Percentiles rank a stretch among this genome's conserved stretches.
These are phyloP conservation scores for Slavum lentiscoides DNA, from an alignment of 2,888 invertebrate genomes.

Conservation along the genomic window DNA sequence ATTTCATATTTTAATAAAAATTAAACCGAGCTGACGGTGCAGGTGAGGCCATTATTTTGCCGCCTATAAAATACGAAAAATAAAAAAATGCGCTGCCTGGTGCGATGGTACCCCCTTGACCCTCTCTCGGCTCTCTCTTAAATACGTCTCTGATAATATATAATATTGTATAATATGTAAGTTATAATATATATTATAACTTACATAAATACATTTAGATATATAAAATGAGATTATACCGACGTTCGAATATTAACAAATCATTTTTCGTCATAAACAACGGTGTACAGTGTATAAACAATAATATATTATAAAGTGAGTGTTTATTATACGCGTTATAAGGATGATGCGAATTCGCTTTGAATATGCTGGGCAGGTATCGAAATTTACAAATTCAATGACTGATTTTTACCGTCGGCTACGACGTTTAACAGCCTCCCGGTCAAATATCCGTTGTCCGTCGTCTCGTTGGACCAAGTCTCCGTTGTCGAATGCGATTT, in stretches of 20 bases:
- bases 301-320: slow-evolving; percentile 16
- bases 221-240: slow-evolving; percentile 21
- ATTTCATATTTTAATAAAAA: too few species aligned
- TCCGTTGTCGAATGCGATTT: slow-evolving; percentile 41
- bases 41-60: too few species aligned
- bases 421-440: slow-evolving; percentile 41
- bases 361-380: too few species aligned
- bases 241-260: slow-evolving; percentile 27
- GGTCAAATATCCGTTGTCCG: slow-evolving; percentile 41
- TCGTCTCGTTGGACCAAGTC: slow-evolving; percentile 34
- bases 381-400: slow-evolving; percentile 40
- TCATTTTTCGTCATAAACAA: slow-evolving; percentile 7
- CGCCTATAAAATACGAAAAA: too few species aligned
- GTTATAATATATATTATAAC: too few species aligned
- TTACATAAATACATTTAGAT: too few species aligned
- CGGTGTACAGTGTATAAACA: slow-evolving; percentile 34
- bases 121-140: too few species aligned
- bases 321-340: not conserved
- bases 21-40: too few species aligned
- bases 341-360: not conserved
- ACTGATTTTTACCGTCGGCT: slow-evolving; percentile 42
- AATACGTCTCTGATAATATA: too few species aligned
- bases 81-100: too few species aligned
- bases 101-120: too few species aligned
- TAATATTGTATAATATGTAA: too few species aligned